These are phyloP conservation scores for Ceratothoa steindachneri DNA, from an alignment of 2,888 invertebrate species.

Conservation along the genomic window DNA sequence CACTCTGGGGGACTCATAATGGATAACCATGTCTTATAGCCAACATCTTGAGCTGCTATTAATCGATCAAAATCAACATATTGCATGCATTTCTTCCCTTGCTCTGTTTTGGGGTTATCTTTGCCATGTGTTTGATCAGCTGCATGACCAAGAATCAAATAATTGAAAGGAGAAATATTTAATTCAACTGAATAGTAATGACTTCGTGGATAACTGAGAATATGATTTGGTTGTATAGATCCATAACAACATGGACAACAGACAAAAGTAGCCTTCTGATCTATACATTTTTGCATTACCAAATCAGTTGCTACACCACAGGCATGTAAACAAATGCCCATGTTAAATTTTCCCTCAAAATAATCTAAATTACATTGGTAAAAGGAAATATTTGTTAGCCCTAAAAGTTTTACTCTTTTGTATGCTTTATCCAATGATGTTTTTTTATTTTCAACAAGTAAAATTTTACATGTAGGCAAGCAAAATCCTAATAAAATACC, in stretches of 20 bases:
- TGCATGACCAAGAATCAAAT: slow-evolving; percentile 77
- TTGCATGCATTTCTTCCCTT: slow-evolving; percentile 82
- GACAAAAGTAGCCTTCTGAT: slow-evolving; percentile 73
- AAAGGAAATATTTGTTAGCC: slow-evolving; percentile 68
- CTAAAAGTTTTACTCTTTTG: slow-evolving; percentile 64
- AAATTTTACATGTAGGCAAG: slow-evolving; percentile 70
- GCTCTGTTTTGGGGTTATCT: slow-evolving; percentile 64
- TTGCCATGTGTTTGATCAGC: slow-evolving; percentile 84
- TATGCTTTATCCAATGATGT: slow-evolving; percentile 73
- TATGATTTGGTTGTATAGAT: slow-evolving; percentile 73
- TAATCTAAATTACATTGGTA: slow-evolving; percentile 87
- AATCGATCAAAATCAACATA: slow-evolving; percentile 81
- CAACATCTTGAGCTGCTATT: slow-evolving; percentile 67
- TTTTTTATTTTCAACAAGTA: slow-evolving; percentile 87
- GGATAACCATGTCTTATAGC: slow-evolving; percentile 70
- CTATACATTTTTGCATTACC: slow-evolving; percentile 76
- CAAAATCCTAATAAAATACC: slow-evolving; percentile 78
- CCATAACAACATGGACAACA: slow-evolving; percentile 94
- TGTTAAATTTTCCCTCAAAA: slow-evolving; percentile 69
- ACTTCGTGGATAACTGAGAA: slow-evolving; percentile 78
- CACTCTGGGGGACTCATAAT: slow-evolving; percentile 75
- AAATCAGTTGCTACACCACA: slow-evolving; percentile 93
- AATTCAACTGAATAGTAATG: slow-evolving; percentile 48
- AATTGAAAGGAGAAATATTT: slow-evolving; percentile 58
- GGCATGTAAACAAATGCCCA: slow-evolving; percentile 86